These are phyloP conservation scores for Sarcophaga carnaria DNA, from an alignment of 2,888 invertebrate genomes.

Conservation along the genomic window DNA sequence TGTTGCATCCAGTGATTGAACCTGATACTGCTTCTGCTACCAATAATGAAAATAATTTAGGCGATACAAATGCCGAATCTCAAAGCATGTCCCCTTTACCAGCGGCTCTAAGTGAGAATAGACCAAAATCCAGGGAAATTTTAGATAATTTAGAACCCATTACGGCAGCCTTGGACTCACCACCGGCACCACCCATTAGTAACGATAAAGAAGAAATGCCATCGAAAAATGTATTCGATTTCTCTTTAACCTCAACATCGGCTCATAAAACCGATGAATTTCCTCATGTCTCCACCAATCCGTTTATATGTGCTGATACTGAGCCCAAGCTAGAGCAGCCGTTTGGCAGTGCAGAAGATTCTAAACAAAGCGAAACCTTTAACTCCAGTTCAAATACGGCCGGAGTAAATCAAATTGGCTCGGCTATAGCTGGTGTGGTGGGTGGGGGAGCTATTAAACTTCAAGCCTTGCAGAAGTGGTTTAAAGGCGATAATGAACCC, in stretches of 20 bases:
- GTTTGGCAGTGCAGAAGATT: slow-evolving; percentile 5
- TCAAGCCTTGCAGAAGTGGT: slow-evolving; percentile 82
- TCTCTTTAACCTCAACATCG: slow-evolving; percentile 72
- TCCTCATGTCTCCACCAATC: slow-evolving; percentile 76
- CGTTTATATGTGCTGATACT: slow-evolving; percentile 74
- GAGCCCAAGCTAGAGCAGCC: slow-evolving; percentile 30
- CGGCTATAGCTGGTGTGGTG: slow-evolving; percentile 81
- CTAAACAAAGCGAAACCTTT: slow-evolving; percentile 39
- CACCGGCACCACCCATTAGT: slow-evolving; percentile 44
- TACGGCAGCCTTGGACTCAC: slow-evolving; percentile 71
- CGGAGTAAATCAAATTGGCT: slow-evolving; percentile 76
- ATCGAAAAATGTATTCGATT: slow-evolving; percentile 76
- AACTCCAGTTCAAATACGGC: slow-evolving; percentile 29
- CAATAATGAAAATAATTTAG: slow-evolving; percentile 52
- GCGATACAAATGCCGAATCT: slow-evolving; percentile 41
- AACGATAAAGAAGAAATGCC: slow-evolving; percentile 75
- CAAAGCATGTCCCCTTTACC: slow-evolving; percentile 50
- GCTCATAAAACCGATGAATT: slow-evolving; percentile 73
- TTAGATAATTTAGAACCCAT: slow-evolving; percentile 82
- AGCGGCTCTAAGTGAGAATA: slow-evolving; percentile 4
- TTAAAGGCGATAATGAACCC: slow-evolving; percentile 80
- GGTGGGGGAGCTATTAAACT: slow-evolving; percentile 81
- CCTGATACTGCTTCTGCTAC: slow-evolving; percentile 75
- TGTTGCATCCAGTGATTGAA: slow-evolving; percentile 90
- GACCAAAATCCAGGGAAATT: slow-evolving; percentile 70